These are phyloP conservation scores for Dasypogon diadema DNA, from an alignment of 2,888 invertebrate genomes.

Conservation along the genomic window DNA sequence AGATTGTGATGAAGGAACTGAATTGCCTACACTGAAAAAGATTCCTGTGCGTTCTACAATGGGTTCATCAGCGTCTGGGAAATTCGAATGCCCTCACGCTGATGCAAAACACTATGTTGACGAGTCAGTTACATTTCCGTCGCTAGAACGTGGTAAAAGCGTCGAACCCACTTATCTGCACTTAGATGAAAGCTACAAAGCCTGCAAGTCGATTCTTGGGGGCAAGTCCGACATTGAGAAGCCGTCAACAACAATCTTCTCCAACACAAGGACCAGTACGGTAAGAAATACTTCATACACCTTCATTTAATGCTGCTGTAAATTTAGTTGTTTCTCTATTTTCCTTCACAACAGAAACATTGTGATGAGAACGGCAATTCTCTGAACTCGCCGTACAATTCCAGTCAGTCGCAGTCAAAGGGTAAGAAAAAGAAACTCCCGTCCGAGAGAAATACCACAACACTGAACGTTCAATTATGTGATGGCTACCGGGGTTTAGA, in stretches of 20 bases:
- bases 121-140: constrained; percentile 62
- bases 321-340: constrained; percentile 69
- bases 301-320: constrained; percentile 42
- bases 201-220: constrained; percentile 63
- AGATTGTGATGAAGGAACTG: constrained; percentile 51
- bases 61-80: constrained; percentile 47
- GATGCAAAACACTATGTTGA: constrained; percentile 61
- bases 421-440: constrained; percentile 72
- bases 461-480: constrained; percentile 72
- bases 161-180: constrained; percentile 61
- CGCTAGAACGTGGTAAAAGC: constrained; percentile 62
- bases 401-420: constrained; percentile 73
- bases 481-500: constrained; percentile 85
- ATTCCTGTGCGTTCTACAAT: constrained; percentile 18
- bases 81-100: constrained; percentile 60
- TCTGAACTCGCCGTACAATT: constrained; percentile 70
- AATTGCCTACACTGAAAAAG: constrained; percentile 49
- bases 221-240: constrained; percentile 60
- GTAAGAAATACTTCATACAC: constrained; percentile 31
- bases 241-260: constrained; percentile 56
- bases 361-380: constrained; percentile 87
- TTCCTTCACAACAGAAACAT: constrained; percentile 68
- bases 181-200: constrained; percentile 63
- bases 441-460: constrained; percentile 70
- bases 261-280: constrained; percentile 25